A percentile compares a stretch with the other conserved stretches of the same genome.
Conservation (phyloP, 2,797 vertebrate species). For the Sebastes steindachneri region DNA sequence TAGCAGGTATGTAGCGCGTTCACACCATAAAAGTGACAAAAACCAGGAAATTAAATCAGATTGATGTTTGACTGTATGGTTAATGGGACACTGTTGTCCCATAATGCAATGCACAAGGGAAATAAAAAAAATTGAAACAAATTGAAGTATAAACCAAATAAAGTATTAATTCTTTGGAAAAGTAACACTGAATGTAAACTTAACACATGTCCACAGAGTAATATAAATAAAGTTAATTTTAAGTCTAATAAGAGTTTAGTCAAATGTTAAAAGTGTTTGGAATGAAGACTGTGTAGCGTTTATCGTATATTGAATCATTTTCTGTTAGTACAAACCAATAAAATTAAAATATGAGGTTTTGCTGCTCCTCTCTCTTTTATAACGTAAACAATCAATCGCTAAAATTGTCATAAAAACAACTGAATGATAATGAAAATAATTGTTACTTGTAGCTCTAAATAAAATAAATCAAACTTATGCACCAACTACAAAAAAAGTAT, state of each 20-base stretch:
- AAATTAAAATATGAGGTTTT: accelerated
- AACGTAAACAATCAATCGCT: no score
- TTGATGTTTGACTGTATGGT: background rate
- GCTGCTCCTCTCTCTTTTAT: background rate
- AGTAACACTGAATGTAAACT: background rate
- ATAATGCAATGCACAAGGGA: background rate
- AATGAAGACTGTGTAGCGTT: background rate
- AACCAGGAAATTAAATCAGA: background rate
- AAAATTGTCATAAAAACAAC: no score
- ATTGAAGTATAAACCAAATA: background rate
- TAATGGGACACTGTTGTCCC: background rate
- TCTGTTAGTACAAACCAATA: no score
- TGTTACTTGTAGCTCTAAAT: background rate
- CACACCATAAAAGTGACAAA: background rate
- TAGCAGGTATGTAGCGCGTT: background rate
- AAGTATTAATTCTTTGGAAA: background rate
- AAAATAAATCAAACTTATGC: background rate
- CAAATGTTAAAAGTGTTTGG: background rate
- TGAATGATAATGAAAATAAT: background rate
- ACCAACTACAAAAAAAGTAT: background rate
- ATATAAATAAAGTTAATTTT: background rate
- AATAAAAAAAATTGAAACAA: background rate
- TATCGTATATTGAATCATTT: background rate
- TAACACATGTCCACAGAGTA: background rate
- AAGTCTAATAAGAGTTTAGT: background rate